These are phyloP conservation scores for Drosophila watanabei DNA, from an alignment of 1,140 invertebrate genomes.

Conservation along the genomic window DNA sequence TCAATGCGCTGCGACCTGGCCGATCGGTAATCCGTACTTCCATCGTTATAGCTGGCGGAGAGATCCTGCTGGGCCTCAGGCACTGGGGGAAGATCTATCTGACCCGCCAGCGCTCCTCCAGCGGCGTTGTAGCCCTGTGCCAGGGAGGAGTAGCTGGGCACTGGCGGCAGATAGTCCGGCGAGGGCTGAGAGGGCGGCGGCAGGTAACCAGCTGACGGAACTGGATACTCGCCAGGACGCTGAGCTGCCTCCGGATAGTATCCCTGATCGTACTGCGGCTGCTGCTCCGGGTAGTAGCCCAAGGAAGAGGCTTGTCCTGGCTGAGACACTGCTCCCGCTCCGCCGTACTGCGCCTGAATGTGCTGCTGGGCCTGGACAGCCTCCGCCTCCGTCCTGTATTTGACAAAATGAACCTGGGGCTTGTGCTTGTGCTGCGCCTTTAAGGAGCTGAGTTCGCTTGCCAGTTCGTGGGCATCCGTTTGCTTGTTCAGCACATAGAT, in stretches of 20 bases:
- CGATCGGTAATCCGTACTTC: conserved; percentile 45
- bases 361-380: conserved; percentile 73
- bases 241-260: conserved; percentile 17
- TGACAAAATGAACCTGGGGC: conserved; percentile 82
- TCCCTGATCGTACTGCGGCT: conserved; percentile 32
- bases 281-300: conserved; percentile 61
- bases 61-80: conserved; percentile 62
- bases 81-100: conserved; percentile 53
- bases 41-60: conserved; percentile 24
- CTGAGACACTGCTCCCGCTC: conserved; percentile 13
- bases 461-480: conserved; percentile 72
- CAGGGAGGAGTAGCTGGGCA: conserved; percentile 49
- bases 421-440: conserved; percentile 59
- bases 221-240: conserved; percentile 3
- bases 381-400: conserved; percentile 81
- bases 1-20: conserved; percentile 46
- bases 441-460: conserved; percentile 62
- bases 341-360: conserved; percentile 78
- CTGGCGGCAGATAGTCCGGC: conserved; percentile 43
- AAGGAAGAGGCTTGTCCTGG: conserved; percentile 26
- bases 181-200: conserved; percentile 16
- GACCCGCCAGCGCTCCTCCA: conserved; percentile 10
- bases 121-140: conserved; percentile 41
- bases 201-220: background rate
- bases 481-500: conserved; percentile 83